Evolutionary conservation across 2,797 vertebrate species (phyloP), one percentile per base, ranked within the genome.

Genomic region (Argyrosomus regius): DNA sequence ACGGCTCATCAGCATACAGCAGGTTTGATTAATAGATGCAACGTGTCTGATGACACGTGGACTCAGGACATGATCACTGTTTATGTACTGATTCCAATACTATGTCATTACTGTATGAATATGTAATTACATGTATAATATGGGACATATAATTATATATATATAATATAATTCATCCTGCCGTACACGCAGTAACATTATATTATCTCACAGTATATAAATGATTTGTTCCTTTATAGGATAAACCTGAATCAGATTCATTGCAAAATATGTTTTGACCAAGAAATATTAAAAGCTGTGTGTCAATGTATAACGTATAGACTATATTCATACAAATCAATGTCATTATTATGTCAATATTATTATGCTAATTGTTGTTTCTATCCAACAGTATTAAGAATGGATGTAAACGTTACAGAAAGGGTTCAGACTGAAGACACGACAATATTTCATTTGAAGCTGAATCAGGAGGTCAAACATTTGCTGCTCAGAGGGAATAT

Each of bases 401-500:
- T 11, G 5, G 56, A 6, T 7, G 57, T 46, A 16, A 70, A 67
- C 18, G 1, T 3, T 18, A 43, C n/a, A n/a, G 43, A 54, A 16
- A 22, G 12, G 18, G 22, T 41, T 54, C 14, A 43, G 41, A 10
- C 12, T 24, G 22, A 26, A 5, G 52, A 54, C 52, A 54, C 5
- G 2, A 62, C 24, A 71, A 13, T 52, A n/a, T 43, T 24, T n/a
- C 4, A 24, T 20, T 5, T 26, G 16, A 26, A 9, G 16, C 46
- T 72, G 31, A 43, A 53, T 7, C 24, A 28, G 59, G 17, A 28
- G 39, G 53, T 50, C 24, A n/a, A 20, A 41, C 16, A 13, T 72
- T 18, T 72, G 46, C 46, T 41, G 57, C 69, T 61, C 17, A 50
- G 26, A 43, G 48, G 35, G 48, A 72, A 50, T 61, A 26, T 8